phyloP scores from a whole-genome alignment of 2,888 invertebrate species.

The Nymphalis c-album region DNA sequence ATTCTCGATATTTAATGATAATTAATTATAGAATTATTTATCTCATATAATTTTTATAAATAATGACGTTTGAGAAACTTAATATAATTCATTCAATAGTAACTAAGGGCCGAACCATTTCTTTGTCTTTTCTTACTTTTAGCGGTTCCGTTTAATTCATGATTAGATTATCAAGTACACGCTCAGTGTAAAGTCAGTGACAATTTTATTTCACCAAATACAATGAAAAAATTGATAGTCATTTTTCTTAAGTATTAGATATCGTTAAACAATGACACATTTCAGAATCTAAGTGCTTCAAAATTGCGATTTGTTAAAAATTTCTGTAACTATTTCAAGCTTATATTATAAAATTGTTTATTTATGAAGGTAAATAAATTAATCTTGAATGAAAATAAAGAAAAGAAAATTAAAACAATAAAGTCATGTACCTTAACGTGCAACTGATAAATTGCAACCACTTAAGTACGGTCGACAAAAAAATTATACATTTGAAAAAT shows the following conservation, averaged over 20 bases:
- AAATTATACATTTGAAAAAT: constrained; percentile 5
- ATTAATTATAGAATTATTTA: too few species aligned
- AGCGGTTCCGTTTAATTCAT: too few species aligned
- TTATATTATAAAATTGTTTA: background rate
- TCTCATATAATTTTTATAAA: too few species aligned
- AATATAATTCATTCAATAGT: too few species aligned
- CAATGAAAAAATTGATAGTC: background rate
- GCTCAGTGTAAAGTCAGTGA: constrained; percentile 1
- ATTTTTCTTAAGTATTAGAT: too few species aligned
- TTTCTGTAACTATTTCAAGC: background rate
- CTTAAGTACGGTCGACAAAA: constrained; percentile 25
- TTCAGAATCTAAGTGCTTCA: constrained; percentile 2
- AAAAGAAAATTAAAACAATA: constrained; percentile 6
- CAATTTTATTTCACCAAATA: background rate
- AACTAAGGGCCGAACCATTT: too few species aligned
- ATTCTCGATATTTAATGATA: too few species aligned
- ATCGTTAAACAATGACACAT: background rate
- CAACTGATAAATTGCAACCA: background rate
- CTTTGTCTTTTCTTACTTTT: too few species aligned
- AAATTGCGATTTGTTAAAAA: background rate
- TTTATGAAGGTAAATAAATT: background rate
- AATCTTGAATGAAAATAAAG: background rate
- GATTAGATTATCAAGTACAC: background rate
- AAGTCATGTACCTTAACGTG: constrained; percentile 4
- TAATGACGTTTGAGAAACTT: too few species aligned